Evolutionary conservation across 2,113 vertebrate genomes (phyloP), one percentile per base, ranked within the genome.

Genomic region (Silurus glanis): DNA sequence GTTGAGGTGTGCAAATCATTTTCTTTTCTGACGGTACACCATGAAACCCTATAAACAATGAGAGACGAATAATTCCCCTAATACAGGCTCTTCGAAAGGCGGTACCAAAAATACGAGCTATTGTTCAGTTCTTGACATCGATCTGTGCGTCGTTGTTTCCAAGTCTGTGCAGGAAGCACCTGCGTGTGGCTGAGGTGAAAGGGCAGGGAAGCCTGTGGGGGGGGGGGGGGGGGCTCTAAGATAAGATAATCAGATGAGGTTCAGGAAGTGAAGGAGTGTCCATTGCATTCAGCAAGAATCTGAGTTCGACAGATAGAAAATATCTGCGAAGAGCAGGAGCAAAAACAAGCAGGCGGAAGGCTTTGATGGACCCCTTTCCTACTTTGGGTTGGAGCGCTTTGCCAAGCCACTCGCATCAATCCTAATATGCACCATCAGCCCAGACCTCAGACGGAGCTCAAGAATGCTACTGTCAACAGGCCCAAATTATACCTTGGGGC

Each of bases 121-220:
- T 89, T 89, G 85, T 87, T 83, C 25, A 19, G 76, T 74, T 80
- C 53, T 37, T 72, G 85, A 69, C 14, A 83, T 8, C 14, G 62
- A 45, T 17, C n/a, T 47, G 19, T 64, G 37, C 14, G 7, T 51
- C 66, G 14, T 58, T 49, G 67, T 84, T 86, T 89, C 76, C 88
- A 81, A 61, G 66, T 82, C 62, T 69, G 69, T 76, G 10, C 49
- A 87, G 88, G 88, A 89, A 87, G 83, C 88, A 89, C 83, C 88
- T 89, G 88, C 76, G 13, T 83, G 69, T 87, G 78, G 67, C 37
- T 55, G 67, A 72, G 79, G 79, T 86, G 82, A 85, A 71, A 76
- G 84, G 71, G 17, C 80, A 58, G 71, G 61, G 47, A 28, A 62
- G 72, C 71, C 23, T 25, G 59, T 21, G 9, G 0, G 37, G 1